Evolutionary conservation across 2,113 vertebrate genomes (phyloP).

Genomic region (Ochotona curzoniae): DNA sequence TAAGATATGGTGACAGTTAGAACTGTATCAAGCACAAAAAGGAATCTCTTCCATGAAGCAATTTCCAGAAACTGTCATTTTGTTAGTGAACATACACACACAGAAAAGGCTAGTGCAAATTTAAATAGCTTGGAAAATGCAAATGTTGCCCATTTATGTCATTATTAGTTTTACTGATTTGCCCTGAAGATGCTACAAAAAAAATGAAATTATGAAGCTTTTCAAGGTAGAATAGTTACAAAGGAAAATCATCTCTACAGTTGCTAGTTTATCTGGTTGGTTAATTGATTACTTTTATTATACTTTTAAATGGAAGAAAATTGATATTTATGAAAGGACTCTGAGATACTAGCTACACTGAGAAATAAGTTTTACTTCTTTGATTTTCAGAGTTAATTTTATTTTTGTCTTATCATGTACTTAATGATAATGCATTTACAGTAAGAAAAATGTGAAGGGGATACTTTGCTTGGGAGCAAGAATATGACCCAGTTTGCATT

Average conservation of each 20-base stretch:
- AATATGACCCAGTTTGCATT: not conserved
- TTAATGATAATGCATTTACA: not conserved
- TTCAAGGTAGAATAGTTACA: not conserved
- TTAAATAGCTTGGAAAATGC: constrained; percentile 17
- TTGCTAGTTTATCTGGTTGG: not conserved
- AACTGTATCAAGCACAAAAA: constrained; percentile 23
- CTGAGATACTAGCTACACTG: not conserved
- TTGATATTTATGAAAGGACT: not conserved
- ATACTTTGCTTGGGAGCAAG: not conserved
- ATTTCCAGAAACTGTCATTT: constrained; percentile 55
- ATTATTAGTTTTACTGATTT: not conserved
- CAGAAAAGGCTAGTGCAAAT: not conserved
- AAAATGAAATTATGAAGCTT: constrained; percentile 8
- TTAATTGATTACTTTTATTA: not conserved
- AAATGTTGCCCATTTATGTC: not conserved
- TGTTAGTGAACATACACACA: not conserved
- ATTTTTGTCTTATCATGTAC: not conserved
- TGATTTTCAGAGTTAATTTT: not conserved
- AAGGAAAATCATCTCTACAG: not conserved
- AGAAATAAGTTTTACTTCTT: not conserved
- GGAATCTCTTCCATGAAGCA: not conserved
- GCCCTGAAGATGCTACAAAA: not conserved
- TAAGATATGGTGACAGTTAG: constrained; percentile 25
- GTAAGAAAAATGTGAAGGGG: not conserved
- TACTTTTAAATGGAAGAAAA: constrained; percentile 21